Evolutionary conservation across 2,888 invertebrate species (phyloP).

Genomic region (Phoronis australis): DNA sequence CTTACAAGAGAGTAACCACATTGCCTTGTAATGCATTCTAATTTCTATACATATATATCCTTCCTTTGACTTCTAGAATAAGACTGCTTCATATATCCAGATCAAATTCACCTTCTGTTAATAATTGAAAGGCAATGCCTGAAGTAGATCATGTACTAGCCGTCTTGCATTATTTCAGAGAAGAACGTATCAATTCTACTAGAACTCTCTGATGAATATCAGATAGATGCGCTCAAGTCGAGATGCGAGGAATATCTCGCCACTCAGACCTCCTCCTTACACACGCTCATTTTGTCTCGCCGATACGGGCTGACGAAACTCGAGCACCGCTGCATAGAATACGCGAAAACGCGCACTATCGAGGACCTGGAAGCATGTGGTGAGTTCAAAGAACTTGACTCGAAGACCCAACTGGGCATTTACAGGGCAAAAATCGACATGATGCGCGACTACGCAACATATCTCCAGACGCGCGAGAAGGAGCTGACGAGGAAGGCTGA

Average conservation of each 20-base stretch:
- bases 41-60: background rate
- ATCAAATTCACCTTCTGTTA: no score
- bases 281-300: slow-evolving; percentile 36
- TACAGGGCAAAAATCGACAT: slow-evolving; percentile 23
- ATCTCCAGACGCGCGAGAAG: slow-evolving; percentile 19
- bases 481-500: slow-evolving; percentile 15
- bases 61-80: no score
- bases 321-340: slow-evolving; percentile 28
- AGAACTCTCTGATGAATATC: slow-evolving; percentile 52
- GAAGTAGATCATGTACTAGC: no score
- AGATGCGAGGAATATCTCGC: slow-evolving; percentile 51
- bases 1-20: no score
- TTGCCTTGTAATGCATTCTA: no score
- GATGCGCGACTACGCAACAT: slow-evolving; percentile 23
- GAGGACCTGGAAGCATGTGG: slow-evolving; percentile 33
- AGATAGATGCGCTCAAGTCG: slow-evolving; percentile 48
- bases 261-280: slow-evolving; percentile 27
- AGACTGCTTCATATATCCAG: no score
- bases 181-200: slow-evolving; percentile 50
- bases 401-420: slow-evolving; percentile 30
- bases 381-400: slow-evolving; percentile 21
- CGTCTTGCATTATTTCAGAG: no score
- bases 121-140: no score
- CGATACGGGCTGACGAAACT: slow-evolving; percentile 25
- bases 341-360: slow-evolving; percentile 27